Percentiles rank a stretch among this genome's conserved stretches.
These are phyloP conservation scores for Mormyrops boulengeri DNA, from an alignment of 2,797 vertebrate genomes.

Conservation along the genomic window DNA sequence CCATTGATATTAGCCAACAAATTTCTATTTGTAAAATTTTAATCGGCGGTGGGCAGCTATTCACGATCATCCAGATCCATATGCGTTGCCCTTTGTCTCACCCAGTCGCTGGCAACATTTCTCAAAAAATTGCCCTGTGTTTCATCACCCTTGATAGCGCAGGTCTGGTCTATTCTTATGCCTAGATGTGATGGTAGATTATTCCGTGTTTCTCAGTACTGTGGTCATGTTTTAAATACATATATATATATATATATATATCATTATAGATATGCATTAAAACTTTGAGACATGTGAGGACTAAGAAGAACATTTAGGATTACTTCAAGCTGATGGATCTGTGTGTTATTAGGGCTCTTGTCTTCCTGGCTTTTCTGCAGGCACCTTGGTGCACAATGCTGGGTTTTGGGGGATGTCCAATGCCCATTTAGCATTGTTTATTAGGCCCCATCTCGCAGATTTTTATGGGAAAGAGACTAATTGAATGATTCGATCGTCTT, in stretches of 20 bases:
- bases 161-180: background rate
- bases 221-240: background rate
- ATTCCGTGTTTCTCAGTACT: background rate
- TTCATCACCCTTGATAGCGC: background rate
- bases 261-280: background rate
- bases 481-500: background rate
- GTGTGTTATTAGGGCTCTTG: background rate
- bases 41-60: background rate
- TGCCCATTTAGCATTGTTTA: background rate
- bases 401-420: background rate
- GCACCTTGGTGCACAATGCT: background rate
- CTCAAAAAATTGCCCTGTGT: background rate
- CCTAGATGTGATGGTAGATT: background rate
- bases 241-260: background rate
- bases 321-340: background rate
- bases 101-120: background rate
- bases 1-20: background rate
- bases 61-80: background rate
- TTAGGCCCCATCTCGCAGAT: background rate
- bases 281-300: background rate
- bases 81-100: background rate
- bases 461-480: background rate
- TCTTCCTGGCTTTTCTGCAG: background rate
- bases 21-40: background rate
- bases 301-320: background rate